Evolutionary conservation across 2,113 vertebrate species (phyloP), one percentile per base, ranked within the genome.

Genomic region (Odobenus rosmarus): DNA sequence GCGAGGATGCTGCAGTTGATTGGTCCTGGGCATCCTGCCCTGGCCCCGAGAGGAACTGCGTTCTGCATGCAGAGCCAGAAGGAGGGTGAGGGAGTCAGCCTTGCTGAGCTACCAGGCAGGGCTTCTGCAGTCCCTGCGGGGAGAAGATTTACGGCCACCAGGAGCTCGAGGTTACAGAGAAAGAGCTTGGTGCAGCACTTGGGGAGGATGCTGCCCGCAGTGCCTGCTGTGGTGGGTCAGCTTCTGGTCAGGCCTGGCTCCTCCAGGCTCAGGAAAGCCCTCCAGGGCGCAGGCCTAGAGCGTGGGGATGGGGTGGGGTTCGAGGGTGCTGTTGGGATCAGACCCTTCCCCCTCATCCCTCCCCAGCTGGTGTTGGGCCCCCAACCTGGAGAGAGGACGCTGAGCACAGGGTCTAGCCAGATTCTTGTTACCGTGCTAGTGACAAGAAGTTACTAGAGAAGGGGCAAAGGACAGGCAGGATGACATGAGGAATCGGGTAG

Each of bases 41-140:
- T 77, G 90, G 76, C 49, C 55, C 46, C 11, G 33, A 33, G 61
- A 67, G 57, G 71, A 93, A 33, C 84, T 33, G 11, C 3, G 5
- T 62, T 49, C 96, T 42, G 49, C 88, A 82, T 49, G 39, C 88
- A 86, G 95, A 91, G 95, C 62, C 36, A 67, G 77, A 15, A 49
- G 51, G 53, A 55, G 85, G 64, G 24, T 0, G 3, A 95, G 85
- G 53, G 24, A 85, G 55, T 53, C 49, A 42, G 90, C 62, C 16
- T 81, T 86, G 80, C 80, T 1, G 5, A 26, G 84, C 57, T 69
- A 13, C 93, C 83, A 46, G 85, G 74, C 74, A 15, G 85, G 67
- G 61, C 89, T 96, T 95, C 87, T 96, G 95, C 92, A 92, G 89
- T 87, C 57, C 36, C 87, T 93, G 33, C 51, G 1, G 8, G 89